Base-by-base conservation (phyloP, 1,140 invertebrate genomes). In the Microplitis demolitor region DNA sequence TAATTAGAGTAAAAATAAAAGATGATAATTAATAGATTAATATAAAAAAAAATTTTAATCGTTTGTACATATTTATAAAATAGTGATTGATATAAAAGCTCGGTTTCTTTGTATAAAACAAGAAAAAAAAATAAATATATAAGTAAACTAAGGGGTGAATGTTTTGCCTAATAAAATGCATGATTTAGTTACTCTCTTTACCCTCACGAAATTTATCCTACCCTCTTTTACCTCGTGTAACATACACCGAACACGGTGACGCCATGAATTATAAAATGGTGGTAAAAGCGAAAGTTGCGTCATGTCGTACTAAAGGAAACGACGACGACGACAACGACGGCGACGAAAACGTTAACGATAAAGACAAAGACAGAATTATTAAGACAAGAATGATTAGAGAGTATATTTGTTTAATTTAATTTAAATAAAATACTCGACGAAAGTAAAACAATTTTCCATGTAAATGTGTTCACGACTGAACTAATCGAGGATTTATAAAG, bases 251-350 rank as follows among this genome's bases (percentile, higher is more conserved):
- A 72, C 71, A 72, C 37, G 45, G 54, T 67, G 64, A 66, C 54
- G 54, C 70, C 74, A 72, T 75, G 74, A 75, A 75, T 75, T 75
- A 75, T 75, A 73, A 73, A 75, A 70, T 73, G 56, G 69, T 71
- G 56, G 74, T 75, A 75, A 75, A 75, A 75, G 74, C 71, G 74
- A 75, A 75, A 75, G 71, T 75, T 75, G 8, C 24, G 24, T 31
- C 16, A 16, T 58, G 4, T 24, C 9, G 56, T 24, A 58, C 56
- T 34, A 9, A 58, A 9, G 8, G 24, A 24, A 31, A 58, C 14
- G 56, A 58, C 13, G 16, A 54, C 13, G 51, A 54, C 13, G n/a
- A 54, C 4, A 54, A 13, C 24, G 24, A 24, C 24, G 24, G 24
- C 24, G 24, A 24, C 24, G 24, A 24, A 24, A 24, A 0, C 24